A percentile compares a stretch with the other conserved stretches of the same genome.
These are phyloP conservation scores for Chrysolina haemoptera DNA, from an alignment of 2,888 invertebrate genomes.

Conservation along the genomic window DNA sequence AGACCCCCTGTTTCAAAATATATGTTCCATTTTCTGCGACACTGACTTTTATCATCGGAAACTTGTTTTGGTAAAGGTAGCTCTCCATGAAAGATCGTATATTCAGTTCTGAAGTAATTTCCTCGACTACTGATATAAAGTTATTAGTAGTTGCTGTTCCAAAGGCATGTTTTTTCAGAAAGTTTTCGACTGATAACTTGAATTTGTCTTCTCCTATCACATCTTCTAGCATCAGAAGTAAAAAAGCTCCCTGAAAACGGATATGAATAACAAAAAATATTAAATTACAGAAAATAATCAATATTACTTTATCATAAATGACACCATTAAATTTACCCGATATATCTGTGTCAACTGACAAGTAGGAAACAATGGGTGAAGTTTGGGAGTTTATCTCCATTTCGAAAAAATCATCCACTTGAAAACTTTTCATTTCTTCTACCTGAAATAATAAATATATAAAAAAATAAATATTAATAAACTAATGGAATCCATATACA, in stretches of 20 bases:
- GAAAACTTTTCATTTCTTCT: conserved; percentile 31
- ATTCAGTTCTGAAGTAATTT: conserved; percentile 71
- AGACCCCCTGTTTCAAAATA: conserved; percentile 79
- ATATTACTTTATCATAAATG: conserved; percentile 50
- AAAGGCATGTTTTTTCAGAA: conserved; percentile 78
- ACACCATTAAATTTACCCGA: conserved; percentile 41
- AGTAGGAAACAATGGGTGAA: conserved; percentile 43
- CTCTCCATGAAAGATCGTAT: conserved; percentile 80
- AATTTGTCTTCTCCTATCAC: conserved; percentile 82
- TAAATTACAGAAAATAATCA: conserved; percentile 12
- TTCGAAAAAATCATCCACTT: conserved; percentile 44
- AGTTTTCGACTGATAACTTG: conserved; percentile 78
- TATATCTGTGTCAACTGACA: conserved; percentile 37
- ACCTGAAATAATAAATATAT: conserved; percentile 34
- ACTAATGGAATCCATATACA: too few relatives aligned
- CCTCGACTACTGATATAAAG: conserved; percentile 77
- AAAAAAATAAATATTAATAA: conserved; percentile 3
- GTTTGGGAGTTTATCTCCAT: conserved; percentile 31
- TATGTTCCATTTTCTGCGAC: conserved; percentile 67
- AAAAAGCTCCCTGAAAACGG: conserved; percentile 78
- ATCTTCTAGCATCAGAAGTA: conserved; percentile 88
- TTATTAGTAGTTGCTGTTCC: conserved; percentile 84
- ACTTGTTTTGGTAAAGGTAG: conserved; percentile 90
- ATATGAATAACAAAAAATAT: neutral
- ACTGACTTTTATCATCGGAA: conserved; percentile 79